A percentile compares a stretch with the other conserved stretches of the same genome.
Conservation (phyloP, 2,113 vertebrate genomes). For the Datnioides undecimradiatus region DNA sequence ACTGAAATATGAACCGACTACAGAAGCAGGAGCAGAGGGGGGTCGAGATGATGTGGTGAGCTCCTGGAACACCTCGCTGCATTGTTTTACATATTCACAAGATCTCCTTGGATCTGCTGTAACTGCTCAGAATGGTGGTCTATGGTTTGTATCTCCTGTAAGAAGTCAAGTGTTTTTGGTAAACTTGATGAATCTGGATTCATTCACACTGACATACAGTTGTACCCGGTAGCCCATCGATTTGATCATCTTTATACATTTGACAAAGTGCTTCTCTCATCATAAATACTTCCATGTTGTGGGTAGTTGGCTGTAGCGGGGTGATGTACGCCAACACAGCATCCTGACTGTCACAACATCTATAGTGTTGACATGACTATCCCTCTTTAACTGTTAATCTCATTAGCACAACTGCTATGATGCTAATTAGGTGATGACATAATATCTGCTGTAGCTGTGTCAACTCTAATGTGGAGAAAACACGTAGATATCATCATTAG, state of each 20-base stretch:
- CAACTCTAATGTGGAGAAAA: neutral
- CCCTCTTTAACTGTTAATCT: neutral
- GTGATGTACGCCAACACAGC: neutral
- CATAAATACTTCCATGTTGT: neutral
- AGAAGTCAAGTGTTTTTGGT: neutral
- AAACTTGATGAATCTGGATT: neutral
- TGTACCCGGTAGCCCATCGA: neutral
- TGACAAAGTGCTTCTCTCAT: neutral
- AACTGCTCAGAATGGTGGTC: too few species aligned
- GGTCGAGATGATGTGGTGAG: neutral
- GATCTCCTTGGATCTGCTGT: neutral
- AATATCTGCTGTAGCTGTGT: neutral
- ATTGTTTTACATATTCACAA: slow-evolving; percentile 20
- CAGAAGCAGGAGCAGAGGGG: neutral
- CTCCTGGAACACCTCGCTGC: neutral
- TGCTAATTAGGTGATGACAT: neutral
- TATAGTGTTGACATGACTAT: too few species aligned
- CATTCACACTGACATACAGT: neutral
- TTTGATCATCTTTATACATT: neutral
- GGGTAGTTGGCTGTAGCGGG: neutral
- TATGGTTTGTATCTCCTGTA: too few species aligned
- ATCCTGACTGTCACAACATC: neutral
- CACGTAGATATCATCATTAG: neutral
- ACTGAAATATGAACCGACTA: neutral
- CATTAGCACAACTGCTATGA: neutral